Conservation (phyloP, 2,797 vertebrate genomes). For the Anomalospiza imberbis region DNA sequence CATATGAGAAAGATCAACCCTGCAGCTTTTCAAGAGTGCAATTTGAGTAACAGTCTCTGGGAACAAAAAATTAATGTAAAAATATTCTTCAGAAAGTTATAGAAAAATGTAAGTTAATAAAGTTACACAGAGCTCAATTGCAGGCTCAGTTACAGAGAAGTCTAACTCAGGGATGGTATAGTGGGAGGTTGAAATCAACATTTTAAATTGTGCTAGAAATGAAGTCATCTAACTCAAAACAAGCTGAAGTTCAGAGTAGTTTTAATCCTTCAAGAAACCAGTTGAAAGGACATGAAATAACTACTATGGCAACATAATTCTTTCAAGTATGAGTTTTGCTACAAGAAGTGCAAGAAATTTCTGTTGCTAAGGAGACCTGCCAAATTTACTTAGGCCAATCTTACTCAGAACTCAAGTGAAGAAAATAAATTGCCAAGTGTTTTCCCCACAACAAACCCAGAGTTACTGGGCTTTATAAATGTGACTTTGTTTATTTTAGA, state of each 20-base stretch:
- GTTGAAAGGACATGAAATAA: slow-evolving; percentile 36
- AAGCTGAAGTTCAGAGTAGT: slow-evolving; percentile 30
- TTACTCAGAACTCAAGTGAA: neutral
- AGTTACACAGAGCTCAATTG: neutral
- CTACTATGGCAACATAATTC: slow-evolving; percentile 65
- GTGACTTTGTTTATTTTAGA: neutral
- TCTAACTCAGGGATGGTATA: neutral
- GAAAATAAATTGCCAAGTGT: neutral
- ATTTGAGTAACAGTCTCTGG: neutral
- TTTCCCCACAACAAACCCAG: neutral
- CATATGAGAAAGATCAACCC: neutral
- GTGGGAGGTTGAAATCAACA: neutral
- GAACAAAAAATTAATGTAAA: neutral
- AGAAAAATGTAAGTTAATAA: neutral
- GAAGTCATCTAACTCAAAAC: slow-evolving; percentile 29
- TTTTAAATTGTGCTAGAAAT: slow-evolving; percentile 7
- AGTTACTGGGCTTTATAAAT: neutral
- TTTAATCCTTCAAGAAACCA: slow-evolving; percentile 57
- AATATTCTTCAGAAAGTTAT: neutral
- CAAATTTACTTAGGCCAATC: slow-evolving; percentile 26
- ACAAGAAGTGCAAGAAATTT: neutral
- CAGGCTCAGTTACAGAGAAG: neutral
- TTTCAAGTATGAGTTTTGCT: slow-evolving; percentile 49
- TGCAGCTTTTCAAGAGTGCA: neutral
- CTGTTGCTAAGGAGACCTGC: neutral